Percentiles rank a stretch among this genome's conserved stretches.
These are phyloP conservation scores for Chloroceryle amazona DNA, from an alignment of 2,797 vertebrate species.

Conservation along the genomic window DNA sequence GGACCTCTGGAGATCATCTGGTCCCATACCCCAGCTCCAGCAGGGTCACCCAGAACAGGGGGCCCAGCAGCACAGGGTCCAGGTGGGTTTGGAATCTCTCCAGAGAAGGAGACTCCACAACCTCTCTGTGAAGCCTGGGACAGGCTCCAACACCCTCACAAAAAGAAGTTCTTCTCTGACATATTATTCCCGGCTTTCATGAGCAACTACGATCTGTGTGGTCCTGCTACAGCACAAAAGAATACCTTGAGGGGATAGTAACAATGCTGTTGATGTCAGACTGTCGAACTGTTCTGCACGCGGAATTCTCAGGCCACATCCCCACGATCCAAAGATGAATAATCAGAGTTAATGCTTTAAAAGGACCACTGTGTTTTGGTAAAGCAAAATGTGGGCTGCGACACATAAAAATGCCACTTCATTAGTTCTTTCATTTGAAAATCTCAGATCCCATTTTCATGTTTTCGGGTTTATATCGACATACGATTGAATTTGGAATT, in stretches of 20 bases:
- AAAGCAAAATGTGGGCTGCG: background rate
- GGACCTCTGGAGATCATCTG: too few relatives aligned
- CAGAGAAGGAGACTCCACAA: too few relatives aligned
- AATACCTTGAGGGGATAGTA: background rate
- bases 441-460: background rate
- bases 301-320: background rate
- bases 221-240: background rate
- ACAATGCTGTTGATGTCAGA: background rate
- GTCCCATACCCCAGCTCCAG: too few relatives aligned
- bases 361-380: background rate
- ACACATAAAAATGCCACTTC: background rate
- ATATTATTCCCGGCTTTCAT: background rate
- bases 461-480: background rate
- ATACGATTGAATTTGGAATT: background rate
- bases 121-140: too few relatives aligned
- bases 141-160: too few relatives aligned
- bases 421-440: background rate
- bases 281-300: accelerated
- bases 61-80: too few relatives aligned
- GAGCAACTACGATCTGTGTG: background rate
- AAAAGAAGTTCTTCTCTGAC: background rate
- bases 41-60: too few relatives aligned
- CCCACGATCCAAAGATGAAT: background rate
- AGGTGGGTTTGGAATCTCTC: too few relatives aligned
- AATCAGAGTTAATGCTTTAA: background rate